A percentile compares a stretch with the other conserved stretches of the same genome.
Evolutionary conservation across 2,797 vertebrate species (phyloP).

Genomic region (Florisuga fusca): DNA sequence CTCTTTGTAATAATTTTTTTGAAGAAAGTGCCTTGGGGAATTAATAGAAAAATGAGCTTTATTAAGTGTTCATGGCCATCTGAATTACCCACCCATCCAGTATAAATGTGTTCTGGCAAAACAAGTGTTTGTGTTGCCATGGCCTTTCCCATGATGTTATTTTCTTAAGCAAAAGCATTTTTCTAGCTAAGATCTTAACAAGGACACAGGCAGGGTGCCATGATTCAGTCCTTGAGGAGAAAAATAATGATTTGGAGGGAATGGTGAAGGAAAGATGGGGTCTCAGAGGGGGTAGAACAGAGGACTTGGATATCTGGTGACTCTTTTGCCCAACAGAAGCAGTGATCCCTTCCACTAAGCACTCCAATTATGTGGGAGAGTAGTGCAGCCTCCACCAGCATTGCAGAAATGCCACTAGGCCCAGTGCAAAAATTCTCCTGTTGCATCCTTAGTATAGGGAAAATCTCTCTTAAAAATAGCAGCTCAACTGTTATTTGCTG

Average conservation of each 20-base stretch:
- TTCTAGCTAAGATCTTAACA: constrained; percentile 64
- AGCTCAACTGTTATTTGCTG: background rate
- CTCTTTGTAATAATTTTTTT: constrained; percentile 43
- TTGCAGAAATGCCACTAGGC: background rate
- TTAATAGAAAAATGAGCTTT: constrained; percentile 74
- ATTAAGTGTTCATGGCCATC: constrained; percentile 67
- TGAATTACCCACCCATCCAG: constrained; percentile 66
- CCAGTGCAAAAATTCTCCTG: background rate
- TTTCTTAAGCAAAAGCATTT: constrained; percentile 75
- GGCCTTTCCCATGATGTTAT: constrained; percentile 76
- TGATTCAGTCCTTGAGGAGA: constrained; percentile 54
- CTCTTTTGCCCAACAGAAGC: constrained; percentile 32
- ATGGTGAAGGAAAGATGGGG: background rate
- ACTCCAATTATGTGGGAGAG: background rate
- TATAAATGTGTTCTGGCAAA: constrained; percentile 75
- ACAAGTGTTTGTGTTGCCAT: constrained; percentile 77
- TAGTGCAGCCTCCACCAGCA: background rate
- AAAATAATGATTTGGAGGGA: constrained; percentile 42
- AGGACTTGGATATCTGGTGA: background rate
- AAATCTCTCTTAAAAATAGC: background rate
- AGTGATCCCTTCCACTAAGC: background rate
- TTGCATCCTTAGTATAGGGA: background rate
- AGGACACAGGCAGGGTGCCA: constrained; percentile 52
- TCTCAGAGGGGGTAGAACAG: background rate
- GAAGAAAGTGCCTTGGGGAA: constrained; percentile 52